Evolutionary conservation across 2,888 invertebrate species (phyloP), one percentile per base, ranked within the genome.

Genomic region (Leptopilina myrica): DNA sequence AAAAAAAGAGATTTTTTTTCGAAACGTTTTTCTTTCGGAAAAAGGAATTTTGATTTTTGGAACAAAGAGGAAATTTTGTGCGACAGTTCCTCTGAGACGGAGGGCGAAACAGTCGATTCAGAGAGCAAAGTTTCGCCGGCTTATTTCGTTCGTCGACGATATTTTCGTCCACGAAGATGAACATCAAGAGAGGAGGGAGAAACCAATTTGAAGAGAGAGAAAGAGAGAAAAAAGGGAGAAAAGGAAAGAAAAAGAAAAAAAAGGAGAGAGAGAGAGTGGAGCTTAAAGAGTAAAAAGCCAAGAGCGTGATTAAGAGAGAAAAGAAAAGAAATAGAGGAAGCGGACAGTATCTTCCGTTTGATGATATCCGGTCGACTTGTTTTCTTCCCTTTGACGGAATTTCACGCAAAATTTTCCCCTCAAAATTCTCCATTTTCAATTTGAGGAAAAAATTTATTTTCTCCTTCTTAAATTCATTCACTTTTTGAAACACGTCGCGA

Each of bases 301-400:
- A 73, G 8, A 56, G 73, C n/a, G 8, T 8, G 20, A 73, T 73
- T 8, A 56, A 33, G 26, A 56, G 73, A 26, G 33, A 33, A 33
- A 33, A 33, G 33, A 33, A 33, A 33, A 33, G 33, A 33, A 33
- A 2, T 33, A 15, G 46, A 46, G 43, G 33, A 33, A 53, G 33
- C 33, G 75, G 79, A 76, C 53, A 76, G 64, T 67, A 64, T 76
- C 79, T 69, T 73, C 80, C 78, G 26, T 14, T 53, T 14, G 20
- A 3, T 69, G 80, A 81, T 86, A 87, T 88, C 86, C 87, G 87
- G 85, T 87, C 82, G 20, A 62, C 8, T 20, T 20, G 3, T 9
- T 20, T 9, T 59, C 59, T 0, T 56, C 14, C 56, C n/a, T 1
- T 5, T n/a, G n/a, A 49, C 4, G 12, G 12, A 43, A 43, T 43